phyloP scores from a whole-genome alignment of 1,140 invertebrate species.

The Gryllus bimaculatus region DNA sequence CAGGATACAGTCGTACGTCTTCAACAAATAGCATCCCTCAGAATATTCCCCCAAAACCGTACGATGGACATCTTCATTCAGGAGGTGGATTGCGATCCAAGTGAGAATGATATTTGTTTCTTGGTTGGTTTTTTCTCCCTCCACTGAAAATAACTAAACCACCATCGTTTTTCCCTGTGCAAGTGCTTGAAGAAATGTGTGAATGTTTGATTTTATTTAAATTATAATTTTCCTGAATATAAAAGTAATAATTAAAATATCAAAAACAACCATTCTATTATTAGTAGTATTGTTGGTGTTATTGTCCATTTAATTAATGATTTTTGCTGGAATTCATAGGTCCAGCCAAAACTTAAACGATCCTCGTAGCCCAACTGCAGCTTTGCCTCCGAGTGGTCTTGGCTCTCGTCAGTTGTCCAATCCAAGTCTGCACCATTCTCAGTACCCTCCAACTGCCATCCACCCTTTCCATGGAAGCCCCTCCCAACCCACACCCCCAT shows the following conservation, averaged over 20 bases:
- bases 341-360: slow-evolving; percentile 50
- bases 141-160: no score
- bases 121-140: background rate
- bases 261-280: no score
- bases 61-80: slow-evolving; percentile 11
- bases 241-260: no score
- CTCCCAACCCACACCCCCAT: background rate
- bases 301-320: no score
- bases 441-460: slow-evolving; percentile 21
- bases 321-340: slow-evolving; percentile 27
- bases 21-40: slow-evolving; percentile 53
- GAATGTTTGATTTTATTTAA: no score
- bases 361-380: slow-evolving; percentile 32
- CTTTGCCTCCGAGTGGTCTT: slow-evolving; percentile 29
- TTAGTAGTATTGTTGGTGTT: no score
- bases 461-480: slow-evolving; percentile 21
- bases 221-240: no score
- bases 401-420: slow-evolving; percentile 40
- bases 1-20: slow-evolving; percentile 57
- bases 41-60: slow-evolving; percentile 39
- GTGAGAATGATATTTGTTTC: slow-evolving; percentile 28
- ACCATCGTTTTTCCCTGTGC: no score
- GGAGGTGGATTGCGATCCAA: slow-evolving; percentile 35
- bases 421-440: slow-evolving; percentile 36
- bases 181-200: no score